Evolutionary conservation across 2,113 vertebrate species (phyloP).

Genomic region (Hemiprocne comata): DNA sequence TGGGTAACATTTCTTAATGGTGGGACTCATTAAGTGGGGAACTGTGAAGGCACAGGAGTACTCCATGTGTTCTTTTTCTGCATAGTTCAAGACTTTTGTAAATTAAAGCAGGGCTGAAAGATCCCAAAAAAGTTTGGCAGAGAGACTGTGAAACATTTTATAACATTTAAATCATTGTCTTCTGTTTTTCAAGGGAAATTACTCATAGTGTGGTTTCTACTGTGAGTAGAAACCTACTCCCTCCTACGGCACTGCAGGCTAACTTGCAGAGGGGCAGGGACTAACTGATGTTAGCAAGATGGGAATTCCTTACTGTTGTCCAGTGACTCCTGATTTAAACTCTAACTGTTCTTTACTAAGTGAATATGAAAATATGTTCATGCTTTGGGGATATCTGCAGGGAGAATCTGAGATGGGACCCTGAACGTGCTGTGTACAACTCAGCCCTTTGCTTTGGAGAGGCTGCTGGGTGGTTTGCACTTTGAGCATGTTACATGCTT

Average conservation of each 20-base stretch:
- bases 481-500: not conserved
- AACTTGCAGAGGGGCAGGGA: not conserved
- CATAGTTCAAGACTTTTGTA: constrained; percentile 7
- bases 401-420: not conserved
- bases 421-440: not conserved
- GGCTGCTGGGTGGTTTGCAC: not conserved
- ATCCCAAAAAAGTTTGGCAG: constrained; percentile 54
- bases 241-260: not conserved
- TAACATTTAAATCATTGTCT: constrained; percentile 67
- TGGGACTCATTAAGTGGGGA: not conserved
- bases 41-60: not conserved
- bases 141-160: constrained; percentile 43
- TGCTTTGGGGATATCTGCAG: not conserved
- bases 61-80: constrained; percentile 34
- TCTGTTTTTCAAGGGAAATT: constrained; percentile 68
- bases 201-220: constrained; percentile 51
- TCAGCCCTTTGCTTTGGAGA: not conserved
- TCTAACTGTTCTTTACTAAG: not conserved
- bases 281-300: not conserved
- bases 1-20: not conserved
- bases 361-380: not conserved
- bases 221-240: not conserved
- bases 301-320: not conserved
- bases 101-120: constrained; percentile 39
- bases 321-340: not conserved